Percentiles rank a stretch among this genome's conserved stretches.
These are phyloP conservation scores for Glandiceps talaboti DNA, from an alignment of 53 echinoderm and acorn worm genomes.

Conservation along the genomic window DNA sequence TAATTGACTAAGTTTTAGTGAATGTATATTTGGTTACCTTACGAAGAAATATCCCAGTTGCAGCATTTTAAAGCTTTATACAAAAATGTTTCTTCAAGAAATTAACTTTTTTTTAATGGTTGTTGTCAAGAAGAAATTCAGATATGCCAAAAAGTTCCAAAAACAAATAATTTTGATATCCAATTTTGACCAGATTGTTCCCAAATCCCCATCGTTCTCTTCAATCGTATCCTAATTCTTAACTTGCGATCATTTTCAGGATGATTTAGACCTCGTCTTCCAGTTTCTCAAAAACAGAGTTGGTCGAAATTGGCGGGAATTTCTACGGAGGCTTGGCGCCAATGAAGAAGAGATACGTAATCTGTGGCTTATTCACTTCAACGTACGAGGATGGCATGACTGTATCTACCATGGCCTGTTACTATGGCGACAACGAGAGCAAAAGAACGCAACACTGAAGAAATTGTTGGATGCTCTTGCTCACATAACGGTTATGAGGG, in stretches of 20 bases:
- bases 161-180: too few relatives aligned
- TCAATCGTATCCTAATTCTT: too few relatives aligned
- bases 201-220: too few relatives aligned
- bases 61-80: too few relatives aligned
- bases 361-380: not conserved
- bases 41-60: too few relatives aligned
- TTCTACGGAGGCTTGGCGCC: not conserved
- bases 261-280: not conserved
- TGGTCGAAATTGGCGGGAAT: not conserved
- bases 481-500: not conserved
- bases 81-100: too few relatives aligned
- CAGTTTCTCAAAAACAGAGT: not conserved
- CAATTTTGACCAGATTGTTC: too few relatives aligned
- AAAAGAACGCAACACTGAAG: not conserved
- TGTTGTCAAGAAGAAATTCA: too few relatives aligned
- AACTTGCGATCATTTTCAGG: not conserved
- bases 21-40: too few relatives aligned
- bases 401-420: not conserved
- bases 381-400: not conserved
- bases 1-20: too few relatives aligned
- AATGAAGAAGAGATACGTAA: not conserved
- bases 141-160: too few relatives aligned
- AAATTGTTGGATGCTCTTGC: not conserved
- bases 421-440: not conserved
- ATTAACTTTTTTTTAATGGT: too few relatives aligned